Conservation (phyloP, 2,113 vertebrate genomes). For the Sakesphorus luctuosus region DNA sequence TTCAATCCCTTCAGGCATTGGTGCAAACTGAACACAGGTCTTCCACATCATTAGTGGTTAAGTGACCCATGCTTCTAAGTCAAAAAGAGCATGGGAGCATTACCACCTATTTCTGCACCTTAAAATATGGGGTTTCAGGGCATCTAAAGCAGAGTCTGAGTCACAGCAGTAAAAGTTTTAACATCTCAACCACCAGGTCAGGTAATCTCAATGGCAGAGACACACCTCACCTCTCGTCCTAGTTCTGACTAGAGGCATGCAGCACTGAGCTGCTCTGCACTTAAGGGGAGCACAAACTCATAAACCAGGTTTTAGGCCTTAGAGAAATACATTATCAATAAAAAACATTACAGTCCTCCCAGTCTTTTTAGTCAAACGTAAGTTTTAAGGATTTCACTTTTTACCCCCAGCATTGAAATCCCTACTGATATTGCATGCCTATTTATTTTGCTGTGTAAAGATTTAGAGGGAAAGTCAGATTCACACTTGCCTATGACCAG, state of each 20-base stretch:
- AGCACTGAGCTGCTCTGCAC: background rate
- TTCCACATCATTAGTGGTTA: slow-evolving; percentile 6
- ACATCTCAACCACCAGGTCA: background rate
- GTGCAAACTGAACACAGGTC: background rate
- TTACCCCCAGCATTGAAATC: background rate
- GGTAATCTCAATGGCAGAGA: background rate
- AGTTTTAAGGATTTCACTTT: background rate
- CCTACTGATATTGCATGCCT: accelerated
- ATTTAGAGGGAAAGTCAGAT: background rate
- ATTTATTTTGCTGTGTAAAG: background rate
- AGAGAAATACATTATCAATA: background rate
- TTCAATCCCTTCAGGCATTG: background rate
- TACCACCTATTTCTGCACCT: background rate
- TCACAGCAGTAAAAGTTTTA: background rate
- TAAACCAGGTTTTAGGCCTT: background rate
- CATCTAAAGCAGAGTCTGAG: background rate
- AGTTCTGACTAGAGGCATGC: background rate
- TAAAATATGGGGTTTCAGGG: background rate
- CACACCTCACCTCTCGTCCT: background rate
- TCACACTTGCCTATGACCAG: background rate
- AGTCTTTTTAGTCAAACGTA: background rate
- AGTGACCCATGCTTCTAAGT: background rate
- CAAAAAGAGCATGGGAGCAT: background rate
- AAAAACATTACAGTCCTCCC: background rate
- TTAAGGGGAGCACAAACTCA: background rate